phyloP scores from a whole-genome alignment of 2,888 invertebrate species.

The Pterostichus madidus region DNA sequence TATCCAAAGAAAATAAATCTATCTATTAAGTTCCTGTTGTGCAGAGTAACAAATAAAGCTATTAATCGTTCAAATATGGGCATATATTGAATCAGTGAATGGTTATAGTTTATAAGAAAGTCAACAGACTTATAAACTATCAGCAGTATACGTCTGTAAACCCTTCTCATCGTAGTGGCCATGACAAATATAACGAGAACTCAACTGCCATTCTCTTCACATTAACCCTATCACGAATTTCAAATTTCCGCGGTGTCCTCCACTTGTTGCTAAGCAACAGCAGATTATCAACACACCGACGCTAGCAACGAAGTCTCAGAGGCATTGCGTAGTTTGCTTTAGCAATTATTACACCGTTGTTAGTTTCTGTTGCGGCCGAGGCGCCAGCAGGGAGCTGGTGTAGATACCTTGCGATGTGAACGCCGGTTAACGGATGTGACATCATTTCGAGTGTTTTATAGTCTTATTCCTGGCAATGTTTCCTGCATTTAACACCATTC shows the following conservation, averaged over 20 bases:
- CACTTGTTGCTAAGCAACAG: constrained; percentile 40
- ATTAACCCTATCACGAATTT: constrained; percentile 38
- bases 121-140: background rate
- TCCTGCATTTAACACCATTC: constrained; percentile 65
- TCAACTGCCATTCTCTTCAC: constrained; percentile 13
- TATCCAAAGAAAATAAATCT: too few relatives aligned
- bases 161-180: background rate
- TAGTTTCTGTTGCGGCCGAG: background rate
- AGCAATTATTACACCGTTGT: constrained; percentile 33
- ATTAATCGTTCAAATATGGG: too few relatives aligned
- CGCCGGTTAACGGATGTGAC: constrained; percentile 54
- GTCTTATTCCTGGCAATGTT: constrained; percentile 63
- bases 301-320: background rate
- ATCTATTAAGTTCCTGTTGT: too few relatives aligned
- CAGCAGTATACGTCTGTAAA: too few relatives aligned
- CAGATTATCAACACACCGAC: constrained; percentile 33
- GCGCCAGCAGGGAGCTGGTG: background rate
- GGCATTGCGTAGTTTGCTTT: constrained; percentile 24
- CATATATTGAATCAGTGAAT: too few relatives aligned
- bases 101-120: background rate
- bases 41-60: too few relatives aligned
- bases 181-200: constrained; percentile 20
- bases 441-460: constrained; percentile 64
- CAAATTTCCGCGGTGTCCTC: constrained; percentile 18
- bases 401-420: constrained; percentile 13